Evolutionary conservation across 2,797 vertebrate genomes (phyloP), one percentile per base, ranked within the genome.

Genomic region (Phoebastria nigripes): DNA sequence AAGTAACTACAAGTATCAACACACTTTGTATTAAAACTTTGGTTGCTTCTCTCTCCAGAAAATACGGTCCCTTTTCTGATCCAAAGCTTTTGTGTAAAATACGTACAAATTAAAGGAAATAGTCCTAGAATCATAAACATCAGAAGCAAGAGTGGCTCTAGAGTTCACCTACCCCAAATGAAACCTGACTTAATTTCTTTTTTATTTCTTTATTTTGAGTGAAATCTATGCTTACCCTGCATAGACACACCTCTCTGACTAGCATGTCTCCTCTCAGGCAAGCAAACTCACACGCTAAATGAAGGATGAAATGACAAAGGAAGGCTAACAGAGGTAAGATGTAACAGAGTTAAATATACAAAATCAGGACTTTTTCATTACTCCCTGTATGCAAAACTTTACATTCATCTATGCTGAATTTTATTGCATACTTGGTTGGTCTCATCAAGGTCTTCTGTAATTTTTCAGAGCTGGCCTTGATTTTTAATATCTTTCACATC

Each of bases 251-350:
- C 25, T 17, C 24, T 63, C 56, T 31, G 21, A 19, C 12, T 51
- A 46, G 28, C 18, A 49, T 1, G 2, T 31, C 7, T 49, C 22
- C 42, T 49, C 37, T 56, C 37, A 44, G 0, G 1, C 15, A 51
- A 62, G 47, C 4, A 62, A 44, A 19, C 33, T 37, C 17, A 55
- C 28, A 39, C 17, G 14, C 8, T 47, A 67, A 73, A 46, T 9
- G 37, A 39, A 59, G 31, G 29, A 35, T 29, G 33, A 74, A 37
- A 39, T 21, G 22, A 66, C 37, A 55, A 49, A 44, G 33, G 25
- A 54, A 61, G 37, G 18, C 29, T 59, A 22, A 58, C 6, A 35
- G 49, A 54, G 8, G 2, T 44, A 37, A 65, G 2, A 22, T 8
- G 9, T 29, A 46, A 46, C 33, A 59, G 28, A 39, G 3, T 14